phyloP scores from a whole-genome alignment of 2,797 vertebrate species.

The Manis pentadactyla region DNA sequence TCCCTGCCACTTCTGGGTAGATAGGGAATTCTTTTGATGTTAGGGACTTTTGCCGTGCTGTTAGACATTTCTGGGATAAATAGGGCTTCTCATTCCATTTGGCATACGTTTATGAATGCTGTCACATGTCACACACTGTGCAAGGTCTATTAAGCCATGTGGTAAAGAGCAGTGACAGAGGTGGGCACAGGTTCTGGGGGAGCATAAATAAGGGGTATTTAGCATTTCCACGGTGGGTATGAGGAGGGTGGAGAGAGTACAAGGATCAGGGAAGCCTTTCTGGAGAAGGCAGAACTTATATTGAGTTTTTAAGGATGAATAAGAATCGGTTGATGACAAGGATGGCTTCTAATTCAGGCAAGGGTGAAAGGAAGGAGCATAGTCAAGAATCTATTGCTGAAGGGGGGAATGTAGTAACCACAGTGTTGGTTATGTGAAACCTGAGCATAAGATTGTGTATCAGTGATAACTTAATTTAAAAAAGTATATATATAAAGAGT shows the following conservation, averaged over 20 bases:
- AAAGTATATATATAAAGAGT: neutral
- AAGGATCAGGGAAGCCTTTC: neutral
- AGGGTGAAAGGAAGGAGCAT: neutral
- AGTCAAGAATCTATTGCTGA: neutral
- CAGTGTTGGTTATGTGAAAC: no score
- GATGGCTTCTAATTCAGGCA: neutral
- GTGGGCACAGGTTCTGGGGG: neutral
- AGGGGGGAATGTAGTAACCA: no score
- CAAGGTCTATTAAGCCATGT: neutral
- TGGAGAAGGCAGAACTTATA: neutral
- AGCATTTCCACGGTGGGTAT: neutral
- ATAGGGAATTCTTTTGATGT: slow-evolving; percentile 2
- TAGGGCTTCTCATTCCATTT: slow-evolving; percentile 1
- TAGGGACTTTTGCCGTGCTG: neutral
- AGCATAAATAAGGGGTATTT: neutral
- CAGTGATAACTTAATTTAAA: no score
- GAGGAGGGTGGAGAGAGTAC: neutral
- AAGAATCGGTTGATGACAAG: slow-evolving; percentile 1
- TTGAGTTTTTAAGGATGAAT: neutral
- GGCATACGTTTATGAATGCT: slow-evolving; percentile 18
- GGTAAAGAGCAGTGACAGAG: neutral
- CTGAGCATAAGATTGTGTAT: no score
- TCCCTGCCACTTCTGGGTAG: neutral
- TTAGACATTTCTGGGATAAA: slow-evolving; percentile 29
- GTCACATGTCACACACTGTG: neutral